Base-by-base conservation (phyloP, 2,888 invertebrate genomes). In the Drosophila kuntzei region DNA sequence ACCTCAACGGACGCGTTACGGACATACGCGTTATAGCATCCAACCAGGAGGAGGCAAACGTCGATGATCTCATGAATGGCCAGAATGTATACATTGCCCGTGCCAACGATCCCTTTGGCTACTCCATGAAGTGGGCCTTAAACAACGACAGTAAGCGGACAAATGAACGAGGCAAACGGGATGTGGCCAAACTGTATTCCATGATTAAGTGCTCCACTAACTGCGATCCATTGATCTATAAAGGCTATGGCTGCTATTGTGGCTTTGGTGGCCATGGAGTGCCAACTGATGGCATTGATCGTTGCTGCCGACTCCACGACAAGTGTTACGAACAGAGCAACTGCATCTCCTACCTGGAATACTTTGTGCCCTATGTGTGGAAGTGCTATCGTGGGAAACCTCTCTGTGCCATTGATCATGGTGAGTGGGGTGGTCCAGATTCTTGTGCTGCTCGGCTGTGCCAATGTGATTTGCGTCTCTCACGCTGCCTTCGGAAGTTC, bases 211-310 rank as follows among this genome's bases (percentile, higher is more conserved):
- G 97, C 86, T 95, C 96, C 1, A 97, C 97, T 0, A 96, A 96
- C 3, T 98, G 98, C 86, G 95, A 97, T 90, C 97, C 97, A 0
- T 91, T 97, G 2, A 93, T 94, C 8, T 97, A 96, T 91, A 97
- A 97, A 90, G 97, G 97, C 9, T 97, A 98, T 86, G 97, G 97
- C 2, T 98, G 97, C 91, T 98, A 96, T 91, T 98, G 97, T 89
- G 97, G 98, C 3, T 96, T 97, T 90, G 93, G 97, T 2, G 97
- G 97, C 0, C 95, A 95, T 0, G 97, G 97, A 8, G 93, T 94
- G 69, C 94, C 96, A 1, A 95, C 96, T 29, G 97, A 97, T 91
- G 96, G 95, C 20, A 97, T 97, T 71, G 97, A 86, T 85, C 76
- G 96, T 80, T 98, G 97, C 91, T 97, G 97, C 90, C 95, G 95